phyloP scores from a whole-genome alignment of 2,797 vertebrate species.

The Urocyon cinereoargenteus region DNA sequence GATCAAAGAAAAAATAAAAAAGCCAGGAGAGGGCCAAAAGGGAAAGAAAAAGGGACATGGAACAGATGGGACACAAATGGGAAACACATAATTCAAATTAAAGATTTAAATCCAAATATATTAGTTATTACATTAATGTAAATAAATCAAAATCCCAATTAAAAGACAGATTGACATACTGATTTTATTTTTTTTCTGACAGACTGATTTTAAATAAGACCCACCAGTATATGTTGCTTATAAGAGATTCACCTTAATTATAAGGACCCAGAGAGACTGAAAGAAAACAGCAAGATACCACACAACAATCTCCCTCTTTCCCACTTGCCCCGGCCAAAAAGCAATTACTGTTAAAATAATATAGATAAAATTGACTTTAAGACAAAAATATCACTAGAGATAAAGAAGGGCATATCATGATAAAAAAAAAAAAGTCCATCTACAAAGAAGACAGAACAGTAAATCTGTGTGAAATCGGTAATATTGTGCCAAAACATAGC shows the following conservation, averaged over 20 bases:
- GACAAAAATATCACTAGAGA: background rate
- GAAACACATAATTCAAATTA: background rate
- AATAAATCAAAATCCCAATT: background rate
- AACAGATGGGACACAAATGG: background rate
- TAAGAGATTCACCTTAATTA: background rate
- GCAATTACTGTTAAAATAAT: background rate
- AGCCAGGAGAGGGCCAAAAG: background rate
- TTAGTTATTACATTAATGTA: background rate
- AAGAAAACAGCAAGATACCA: background rate
- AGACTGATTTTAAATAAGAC: background rate
- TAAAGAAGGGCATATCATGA: background rate
- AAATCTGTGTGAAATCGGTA: background rate
- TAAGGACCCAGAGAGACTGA: background rate
- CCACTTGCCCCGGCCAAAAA: background rate
- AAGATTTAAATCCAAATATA: background rate
- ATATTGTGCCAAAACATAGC: background rate
- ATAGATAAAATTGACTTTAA: background rate
- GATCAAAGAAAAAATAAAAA: background rate
- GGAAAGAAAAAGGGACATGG: background rate
- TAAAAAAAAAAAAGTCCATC: background rate
- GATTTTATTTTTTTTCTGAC: background rate
- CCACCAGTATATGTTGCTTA: background rate
- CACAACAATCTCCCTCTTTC: background rate
- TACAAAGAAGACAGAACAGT: background rate
- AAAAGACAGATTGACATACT: background rate